phyloP scores from a whole-genome alignment of 37 sponge, comb jelly and placozoan species.

The Lycopodina hypogea region DNA sequence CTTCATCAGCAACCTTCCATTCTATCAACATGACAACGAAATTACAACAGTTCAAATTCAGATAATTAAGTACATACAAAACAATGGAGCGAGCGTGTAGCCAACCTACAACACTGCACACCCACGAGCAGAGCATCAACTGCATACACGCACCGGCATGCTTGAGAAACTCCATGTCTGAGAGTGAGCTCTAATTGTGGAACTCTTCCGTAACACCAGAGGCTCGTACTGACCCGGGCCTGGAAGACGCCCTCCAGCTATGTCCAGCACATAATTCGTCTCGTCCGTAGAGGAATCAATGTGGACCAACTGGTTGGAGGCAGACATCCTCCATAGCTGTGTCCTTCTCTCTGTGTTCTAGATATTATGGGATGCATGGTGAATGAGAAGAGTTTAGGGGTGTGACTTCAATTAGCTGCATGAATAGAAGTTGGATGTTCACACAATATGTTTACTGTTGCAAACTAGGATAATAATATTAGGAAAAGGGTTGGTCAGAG shows the following conservation, averaged over 20 bases:
- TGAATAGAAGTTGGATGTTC: background rate
- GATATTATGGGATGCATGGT: background rate
- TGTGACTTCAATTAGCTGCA: background rate
- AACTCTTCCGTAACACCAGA: constrained; percentile 44
- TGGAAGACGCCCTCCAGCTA: constrained; percentile 25
- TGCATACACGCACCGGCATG: background rate
- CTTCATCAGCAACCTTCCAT: constrained; percentile 43
- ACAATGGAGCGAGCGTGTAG: too few relatives aligned
- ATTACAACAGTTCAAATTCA: too few relatives aligned
- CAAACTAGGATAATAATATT: too few relatives aligned
- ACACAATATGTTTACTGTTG: too few relatives aligned
- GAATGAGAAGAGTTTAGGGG: too few relatives aligned
- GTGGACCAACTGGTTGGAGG: constrained; percentile 71
- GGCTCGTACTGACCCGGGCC: constrained; percentile 16
- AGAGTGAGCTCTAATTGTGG: constrained; percentile 27
- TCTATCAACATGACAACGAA: constrained; percentile 1
- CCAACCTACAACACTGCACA: too few relatives aligned
- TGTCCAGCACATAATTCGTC: constrained; percentile 67
- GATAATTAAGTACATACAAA: too few relatives aligned
- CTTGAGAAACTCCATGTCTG: constrained; percentile 82
- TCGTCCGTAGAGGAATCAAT: constrained; percentile 44
- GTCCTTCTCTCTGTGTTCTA: constrained; percentile 47
- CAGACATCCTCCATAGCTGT: constrained; percentile 88
- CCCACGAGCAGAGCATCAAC: too few relatives aligned
- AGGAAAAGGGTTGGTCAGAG: too few relatives aligned